Evolutionary conservation across 92 coral and sea anemone species (phyloP), one percentile per base, ranked within the genome.

Genomic region (Phenganax subtilis): DNA sequence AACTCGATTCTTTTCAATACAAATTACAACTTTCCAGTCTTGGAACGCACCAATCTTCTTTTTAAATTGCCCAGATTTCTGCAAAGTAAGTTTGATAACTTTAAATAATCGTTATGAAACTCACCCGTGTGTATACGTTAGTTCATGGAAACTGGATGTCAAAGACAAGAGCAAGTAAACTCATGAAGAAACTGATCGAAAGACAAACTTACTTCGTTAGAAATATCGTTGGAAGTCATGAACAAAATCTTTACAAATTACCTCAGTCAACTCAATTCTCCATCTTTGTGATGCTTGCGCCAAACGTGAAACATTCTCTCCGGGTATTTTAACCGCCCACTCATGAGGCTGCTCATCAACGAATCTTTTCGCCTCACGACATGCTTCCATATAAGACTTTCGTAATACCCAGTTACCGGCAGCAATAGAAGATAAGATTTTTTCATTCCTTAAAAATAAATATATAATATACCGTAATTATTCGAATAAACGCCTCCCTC

Each of bases 351-450:
- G 88, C 78, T 94, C 98, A 8, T 85, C 86, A 47, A 94, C 92
- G 85, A 94, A 94, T 83, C 65, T 68, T 9, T 92, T 96, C 4
- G 90, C 93, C 66, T 87, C 87, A 9, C 98, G 93, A 72, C 98
- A 90, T 60, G 91, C 94, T 80, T 94, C 98, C 80, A 94, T 81
- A 85, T 76, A 94, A 6, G 98, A 94, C 88, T 94, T 94, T 88
- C 89, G 98, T 2, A 94, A 90, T 51, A 94, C 90, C 98, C 98
- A 94, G 85, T 90, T 94, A 5, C 97, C 98, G 51, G 98, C 98
- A 5, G 97, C 97, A 61, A 93, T 88, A 5, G 98, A 93, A 51
- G 98, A 93, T 62, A 94, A 85, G 85, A 88, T 92, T 81, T 94
- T 94, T 84, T 94, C 98, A 84, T 92, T 94, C 67, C 98, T 94